These are phyloP conservation scores for Dicaeum eximium DNA, from an alignment of 2,113 vertebrate species.

Conservation along the genomic window DNA sequence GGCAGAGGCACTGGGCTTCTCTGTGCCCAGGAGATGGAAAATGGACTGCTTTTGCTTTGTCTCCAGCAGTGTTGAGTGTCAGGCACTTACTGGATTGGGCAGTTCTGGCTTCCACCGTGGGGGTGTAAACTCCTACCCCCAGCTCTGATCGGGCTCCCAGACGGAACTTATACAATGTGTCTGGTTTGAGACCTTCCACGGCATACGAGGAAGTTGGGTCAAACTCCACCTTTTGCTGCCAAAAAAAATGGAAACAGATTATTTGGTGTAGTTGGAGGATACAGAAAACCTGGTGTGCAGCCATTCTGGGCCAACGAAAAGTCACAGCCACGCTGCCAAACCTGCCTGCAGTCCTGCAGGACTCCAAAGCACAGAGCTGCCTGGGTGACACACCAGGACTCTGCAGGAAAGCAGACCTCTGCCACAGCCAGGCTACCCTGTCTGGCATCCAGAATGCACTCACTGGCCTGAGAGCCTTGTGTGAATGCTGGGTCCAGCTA, in stretches of 20 bases:
- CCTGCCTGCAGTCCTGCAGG: not conserved
- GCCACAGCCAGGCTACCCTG: not conserved
- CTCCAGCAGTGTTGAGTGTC: not conserved
- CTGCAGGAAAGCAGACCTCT: not conserved
- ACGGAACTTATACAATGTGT: constrained; percentile 87
- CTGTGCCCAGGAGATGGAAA: not conserved
- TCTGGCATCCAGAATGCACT: not conserved
- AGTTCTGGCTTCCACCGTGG: constrained; percentile 81
- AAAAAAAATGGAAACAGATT: constrained; percentile 22
- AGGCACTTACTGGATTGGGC: constrained; percentile 91
- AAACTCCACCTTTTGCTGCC: constrained; percentile 84
- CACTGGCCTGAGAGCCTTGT: not conserved
- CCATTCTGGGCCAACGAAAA: not conserved
- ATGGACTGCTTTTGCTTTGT: not conserved
- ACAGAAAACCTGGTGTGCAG: not conserved
- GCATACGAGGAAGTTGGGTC: constrained; percentile 84
- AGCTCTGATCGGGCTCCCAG: constrained; percentile 88
- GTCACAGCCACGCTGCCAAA: not conserved
- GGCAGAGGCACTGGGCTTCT: not conserved
- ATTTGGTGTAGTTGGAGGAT: not conserved
- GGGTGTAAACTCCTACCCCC: constrained; percentile 89
- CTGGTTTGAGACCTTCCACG: constrained; percentile 88
- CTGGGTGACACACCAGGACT: not conserved
- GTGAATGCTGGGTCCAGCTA: not conserved
- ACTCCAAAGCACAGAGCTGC: not conserved